Conservation (phyloP, 35 echinoderm and acorn worm genomes). For the Lytechinus pictus region DNA sequence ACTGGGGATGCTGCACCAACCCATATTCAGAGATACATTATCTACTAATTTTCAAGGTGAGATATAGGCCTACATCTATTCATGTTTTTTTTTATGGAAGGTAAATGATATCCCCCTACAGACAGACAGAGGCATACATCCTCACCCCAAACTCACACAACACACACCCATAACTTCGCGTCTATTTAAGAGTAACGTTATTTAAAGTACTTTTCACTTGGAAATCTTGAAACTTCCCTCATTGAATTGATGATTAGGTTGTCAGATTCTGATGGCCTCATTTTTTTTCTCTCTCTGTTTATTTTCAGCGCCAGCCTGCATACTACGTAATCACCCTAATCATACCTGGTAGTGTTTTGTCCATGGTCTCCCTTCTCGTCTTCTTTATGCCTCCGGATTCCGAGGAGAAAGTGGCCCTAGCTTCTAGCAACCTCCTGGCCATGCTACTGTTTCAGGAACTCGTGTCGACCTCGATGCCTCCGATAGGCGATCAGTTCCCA, state of each 20-base stretch:
- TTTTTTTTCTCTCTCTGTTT: not conserved
- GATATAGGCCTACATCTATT: not conserved
- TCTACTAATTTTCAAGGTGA: not conserved
- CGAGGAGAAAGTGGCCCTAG: constrained; percentile 70
- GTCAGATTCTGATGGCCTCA: not conserved
- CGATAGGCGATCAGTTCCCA: constrained; percentile 51
- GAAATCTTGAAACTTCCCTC: too few relatives aligned
- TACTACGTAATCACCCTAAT: constrained; percentile 64
- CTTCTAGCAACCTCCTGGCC: constrained; percentile 63
- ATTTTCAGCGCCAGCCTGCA: constrained; percentile 26
- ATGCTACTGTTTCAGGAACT: constrained; percentile 74
- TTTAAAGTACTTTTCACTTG: too few relatives aligned
- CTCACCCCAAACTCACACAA: too few relatives aligned
- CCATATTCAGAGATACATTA: not conserved
- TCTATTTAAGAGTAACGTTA: too few relatives aligned
- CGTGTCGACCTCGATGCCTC: constrained; percentile 59
- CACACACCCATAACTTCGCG: too few relatives aligned
- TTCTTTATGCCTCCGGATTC: constrained; percentile 71
- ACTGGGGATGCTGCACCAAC: not conserved
- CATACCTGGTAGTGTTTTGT: constrained; percentile 46
- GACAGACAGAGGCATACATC: too few relatives aligned
- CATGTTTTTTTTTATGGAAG: too few relatives aligned
- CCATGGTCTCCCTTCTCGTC: constrained; percentile 60
- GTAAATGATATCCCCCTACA: too few relatives aligned
- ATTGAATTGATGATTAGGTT: too few relatives aligned